Evolutionary conservation across 2,888 invertebrate genomes (phyloP), one percentile per base, ranked within the genome.

Genomic region (Aporophyla lueneburgensis): DNA sequence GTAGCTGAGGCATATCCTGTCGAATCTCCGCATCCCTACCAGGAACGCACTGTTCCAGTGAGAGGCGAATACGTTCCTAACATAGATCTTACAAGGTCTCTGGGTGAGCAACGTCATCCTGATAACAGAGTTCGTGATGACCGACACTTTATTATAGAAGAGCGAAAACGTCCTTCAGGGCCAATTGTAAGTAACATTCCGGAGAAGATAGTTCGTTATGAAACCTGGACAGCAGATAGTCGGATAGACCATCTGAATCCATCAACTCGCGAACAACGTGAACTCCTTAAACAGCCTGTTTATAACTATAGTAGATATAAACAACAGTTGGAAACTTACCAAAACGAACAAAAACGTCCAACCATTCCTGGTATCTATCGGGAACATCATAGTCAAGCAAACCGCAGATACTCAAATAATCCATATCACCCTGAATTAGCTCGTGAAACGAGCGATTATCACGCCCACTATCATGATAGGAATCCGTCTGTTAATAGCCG

Each of bases 111-210:
- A 78, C 93, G 94, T 81, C 93, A 89, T 78, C 76, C 90, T 61
- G 95, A 95, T 67, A 93, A 83, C 86, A 93, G 95, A 90, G 88
- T 94, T 84, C 93, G 96, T 54, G 95, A 96, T 84, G 96, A 96
- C 81, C 90, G 96, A 71, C 90, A 95, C 81, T 94, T 94, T 84
- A 91, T 94, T 79, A 94, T 95, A 83, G 96, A 96, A 89, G 96
- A 96, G 69, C 93, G 96, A 84, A 97, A 97, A 91, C 94, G 96
- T 68, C 91, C 94, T 14, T 90, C 93, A 5, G 95, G 94, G 56
- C 94, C 95, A 27, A 94, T 96, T 56, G 91, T 94, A 58, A 96
- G 92, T 88, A 96, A 96, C 95, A 96, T 96, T 94, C 97, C 97
- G 75, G 96, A 96, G 81, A 97, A 97, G 91, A 94, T 95, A 77